Conservation (phyloP, 64 coral and sea anemone genomes). For the Anthopleura sola region DNA sequence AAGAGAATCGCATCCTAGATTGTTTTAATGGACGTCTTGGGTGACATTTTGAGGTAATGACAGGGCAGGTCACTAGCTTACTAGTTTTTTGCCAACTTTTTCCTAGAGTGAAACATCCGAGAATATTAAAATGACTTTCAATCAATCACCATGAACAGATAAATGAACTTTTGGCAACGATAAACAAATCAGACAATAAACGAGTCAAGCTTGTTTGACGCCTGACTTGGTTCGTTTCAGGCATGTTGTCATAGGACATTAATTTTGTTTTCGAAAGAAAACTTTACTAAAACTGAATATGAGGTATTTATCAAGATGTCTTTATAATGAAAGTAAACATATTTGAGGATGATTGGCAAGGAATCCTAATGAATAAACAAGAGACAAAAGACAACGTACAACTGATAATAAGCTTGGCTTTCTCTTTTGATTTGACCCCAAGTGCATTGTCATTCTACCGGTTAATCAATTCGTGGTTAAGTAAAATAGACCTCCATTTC, state of each 20-base stretch:
- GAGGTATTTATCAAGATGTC: background rate
- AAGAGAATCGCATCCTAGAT: background rate
- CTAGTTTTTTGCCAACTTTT: background rate
- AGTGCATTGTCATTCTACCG: background rate
- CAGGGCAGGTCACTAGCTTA: background rate
- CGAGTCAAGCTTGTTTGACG: background rate
- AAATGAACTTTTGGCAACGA: background rate
- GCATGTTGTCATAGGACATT: background rate
- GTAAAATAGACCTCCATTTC: background rate
- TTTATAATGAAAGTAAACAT: background rate
- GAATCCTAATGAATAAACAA: background rate
- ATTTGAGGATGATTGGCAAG: background rate
- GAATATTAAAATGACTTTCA: background rate
- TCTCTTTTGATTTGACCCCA: background rate
- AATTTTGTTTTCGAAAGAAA: background rate
- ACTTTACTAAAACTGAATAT: no score
- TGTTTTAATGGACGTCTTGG: background rate
- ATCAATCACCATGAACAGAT: background rate
- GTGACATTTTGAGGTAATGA: background rate
- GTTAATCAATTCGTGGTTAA: conserved; percentile 2
- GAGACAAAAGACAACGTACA: background rate
- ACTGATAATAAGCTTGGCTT: background rate
- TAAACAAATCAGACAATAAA: background rate
- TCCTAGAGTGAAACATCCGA: background rate
- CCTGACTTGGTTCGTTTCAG: background rate